A percentile compares a stretch with the other conserved stretches of the same genome.
phyloP scores from a whole-genome alignment of 2,797 vertebrate genomes.

The Craterocephalus amniculus region DNA sequence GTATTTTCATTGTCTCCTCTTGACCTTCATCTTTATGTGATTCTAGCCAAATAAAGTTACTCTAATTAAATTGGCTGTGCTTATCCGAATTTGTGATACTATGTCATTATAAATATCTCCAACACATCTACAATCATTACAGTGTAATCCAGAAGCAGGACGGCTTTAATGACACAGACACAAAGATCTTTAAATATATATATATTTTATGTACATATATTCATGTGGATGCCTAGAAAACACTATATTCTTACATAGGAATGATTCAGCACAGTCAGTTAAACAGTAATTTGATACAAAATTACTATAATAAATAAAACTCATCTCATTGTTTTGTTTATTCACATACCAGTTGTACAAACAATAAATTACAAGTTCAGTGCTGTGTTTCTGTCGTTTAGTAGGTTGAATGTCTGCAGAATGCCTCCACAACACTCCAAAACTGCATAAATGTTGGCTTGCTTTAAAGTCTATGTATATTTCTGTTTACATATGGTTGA shows the following conservation, averaged over 20 bases:
- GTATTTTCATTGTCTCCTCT: too few species aligned
- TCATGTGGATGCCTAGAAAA: constrained; percentile 83
- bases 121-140: background rate
- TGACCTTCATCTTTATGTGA: background rate
- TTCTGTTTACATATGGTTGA: constrained; percentile 51
- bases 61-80: too few species aligned
- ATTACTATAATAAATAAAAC: constrained; percentile 94
- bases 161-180: constrained; percentile 41
- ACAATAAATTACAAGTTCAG: constrained; percentile 99
- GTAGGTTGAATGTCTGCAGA: constrained; percentile 31
- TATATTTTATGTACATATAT: constrained; percentile 86
- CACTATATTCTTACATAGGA: constrained; percentile 87
- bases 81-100: background rate
- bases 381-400: constrained; percentile 88
- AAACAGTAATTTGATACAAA: constrained; percentile 90
- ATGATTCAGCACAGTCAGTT: constrained; percentile 91
- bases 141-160: background rate
- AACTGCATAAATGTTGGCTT: constrained; percentile 21
- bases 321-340: constrained; percentile 87
- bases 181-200: constrained; percentile 81
- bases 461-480: constrained; percentile 32
- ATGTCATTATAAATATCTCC: background rate
- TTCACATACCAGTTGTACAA: constrained; percentile 94
- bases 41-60: background rate
- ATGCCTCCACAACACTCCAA: constrained; percentile 20